A percentile compares a stretch with the other conserved stretches of the same genome.
These are phyloP conservation scores for Phyllopteryx taeniolatus DNA, from an alignment of 2,113 vertebrate species.

Conservation along the genomic window DNA sequence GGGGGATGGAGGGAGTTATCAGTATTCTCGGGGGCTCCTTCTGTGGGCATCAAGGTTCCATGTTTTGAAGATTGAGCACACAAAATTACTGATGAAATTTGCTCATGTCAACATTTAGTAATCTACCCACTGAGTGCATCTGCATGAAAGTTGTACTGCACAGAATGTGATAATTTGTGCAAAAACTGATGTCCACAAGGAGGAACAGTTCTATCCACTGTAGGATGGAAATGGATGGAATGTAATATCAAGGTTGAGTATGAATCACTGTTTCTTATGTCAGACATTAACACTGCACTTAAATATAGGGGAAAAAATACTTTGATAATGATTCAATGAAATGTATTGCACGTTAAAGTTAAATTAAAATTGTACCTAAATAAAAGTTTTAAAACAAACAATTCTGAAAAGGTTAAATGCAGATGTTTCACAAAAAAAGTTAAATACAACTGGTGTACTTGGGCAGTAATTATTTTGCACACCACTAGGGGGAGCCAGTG, in stretches of 20 bases:
- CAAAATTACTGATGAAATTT: constrained; percentile 30
- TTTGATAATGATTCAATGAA: too few relatives aligned
- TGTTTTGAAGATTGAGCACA: constrained; percentile 25
- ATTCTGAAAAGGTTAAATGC: too few relatives aligned
- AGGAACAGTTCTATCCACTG: not conserved
- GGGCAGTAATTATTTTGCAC: too few relatives aligned
- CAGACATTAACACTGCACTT: too few relatives aligned
- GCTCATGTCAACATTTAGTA: not conserved
- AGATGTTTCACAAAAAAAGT: too few relatives aligned
- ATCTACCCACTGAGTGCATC: not conserved
- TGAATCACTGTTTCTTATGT: too few relatives aligned
- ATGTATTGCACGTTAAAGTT: too few relatives aligned
- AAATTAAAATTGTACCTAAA: too few relatives aligned
- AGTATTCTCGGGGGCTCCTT: constrained; percentile 64
- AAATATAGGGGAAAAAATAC: too few relatives aligned
- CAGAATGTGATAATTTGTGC: not conserved
- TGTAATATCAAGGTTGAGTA: not conserved
- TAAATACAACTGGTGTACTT: too few relatives aligned
- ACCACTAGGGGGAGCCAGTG: too few relatives aligned
- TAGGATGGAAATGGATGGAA: not conserved
- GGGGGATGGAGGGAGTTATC: constrained; percentile 56
- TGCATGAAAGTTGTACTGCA: not conserved
- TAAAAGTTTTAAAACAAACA: too few relatives aligned
- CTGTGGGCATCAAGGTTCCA: constrained; percentile 38
- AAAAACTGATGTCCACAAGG: not conserved